phyloP scores from a whole-genome alignment of 2,888 invertebrate genomes.

The Spilarctia lutea region DNA sequence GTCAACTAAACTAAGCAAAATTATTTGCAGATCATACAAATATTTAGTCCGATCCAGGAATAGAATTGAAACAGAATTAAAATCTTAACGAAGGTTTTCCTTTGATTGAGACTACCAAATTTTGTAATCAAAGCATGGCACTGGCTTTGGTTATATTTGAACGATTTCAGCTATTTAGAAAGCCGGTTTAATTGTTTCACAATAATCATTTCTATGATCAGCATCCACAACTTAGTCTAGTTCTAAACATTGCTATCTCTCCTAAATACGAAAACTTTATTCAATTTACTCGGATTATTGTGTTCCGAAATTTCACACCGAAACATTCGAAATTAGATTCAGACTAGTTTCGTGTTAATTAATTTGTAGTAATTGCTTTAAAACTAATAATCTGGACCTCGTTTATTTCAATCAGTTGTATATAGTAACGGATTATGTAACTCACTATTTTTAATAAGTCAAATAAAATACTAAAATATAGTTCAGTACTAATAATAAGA shows the following conservation, averaged over 20 bases:
- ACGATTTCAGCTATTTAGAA: neutral
- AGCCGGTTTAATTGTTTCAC: neutral
- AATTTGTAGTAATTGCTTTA: neutral
- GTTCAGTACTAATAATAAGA: no score
- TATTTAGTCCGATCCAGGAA: no score
- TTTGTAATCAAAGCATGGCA: no score
- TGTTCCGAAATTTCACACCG: neutral
- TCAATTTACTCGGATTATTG: neutral
- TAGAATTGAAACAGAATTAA: no score
- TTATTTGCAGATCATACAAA: no score
- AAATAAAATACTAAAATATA: neutral
- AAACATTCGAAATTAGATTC: neutral
- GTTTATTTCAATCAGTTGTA: neutral
- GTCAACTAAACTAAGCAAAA: no score
- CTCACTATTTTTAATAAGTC: neutral
- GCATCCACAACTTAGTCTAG: neutral
- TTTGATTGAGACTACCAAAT: no score
- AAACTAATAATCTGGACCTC: neutral
- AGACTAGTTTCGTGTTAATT: conserved; percentile 1
- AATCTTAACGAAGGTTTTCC: no score
- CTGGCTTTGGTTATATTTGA: neutral
- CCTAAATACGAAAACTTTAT: neutral
- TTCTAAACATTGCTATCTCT: neutral
- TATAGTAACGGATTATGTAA: neutral
- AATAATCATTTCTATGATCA: neutral